Base-by-base conservation (phyloP, 64 coral and sea anemone genomes). In the Cladopsammia gracilis region DNA sequence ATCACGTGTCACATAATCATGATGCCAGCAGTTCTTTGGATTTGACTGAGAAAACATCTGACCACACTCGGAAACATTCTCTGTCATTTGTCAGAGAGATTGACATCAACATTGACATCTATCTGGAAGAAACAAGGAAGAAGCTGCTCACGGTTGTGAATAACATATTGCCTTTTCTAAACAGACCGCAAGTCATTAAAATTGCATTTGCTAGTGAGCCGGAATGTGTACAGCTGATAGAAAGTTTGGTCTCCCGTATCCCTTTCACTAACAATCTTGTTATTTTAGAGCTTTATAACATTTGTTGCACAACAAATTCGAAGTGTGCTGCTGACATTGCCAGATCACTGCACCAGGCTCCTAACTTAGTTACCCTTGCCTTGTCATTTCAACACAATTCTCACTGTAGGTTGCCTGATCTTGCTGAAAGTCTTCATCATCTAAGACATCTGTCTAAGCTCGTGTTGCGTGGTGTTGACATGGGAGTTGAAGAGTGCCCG, bases 51-150 rank as follows among this genome's bases (percentile, higher is more conserved):
- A 78, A 58, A 56, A 56, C 53, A 56, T 56, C 53, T 56, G 53
- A 6, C 53, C 53, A 56, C 7, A 56, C 53, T 56, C 0, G 5
- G 2, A 56, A 58, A 13, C 77, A 79, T 42, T 61, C 52, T 18
- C 25, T 79, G 25, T 79, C 77, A 79, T 59, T 59, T 26, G 5
- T 79, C 11, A 59, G 77, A 79, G 1, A 79, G 53, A 59, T 79
- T 43, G 10, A 16, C 4, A 34, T 79, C 0, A 0, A 6, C 3
- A 12, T 1, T 54, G 52, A 3, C 12, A 56, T 6, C 34, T 0
- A 34, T 54, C 0, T 6, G 10, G 10, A 0, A 4, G 8, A 4
- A 59, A 16, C 77, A 79, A 18, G 23, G 13, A 11, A 59, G 25
- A 23, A n/a, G n/a, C n/a, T 57, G 2, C 0, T 54, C 50, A 25